Evolutionary conservation across 2,113 vertebrate genomes (phyloP), one percentile per base, ranked within the genome.

Genomic region (Psettodes erumei): DNA sequence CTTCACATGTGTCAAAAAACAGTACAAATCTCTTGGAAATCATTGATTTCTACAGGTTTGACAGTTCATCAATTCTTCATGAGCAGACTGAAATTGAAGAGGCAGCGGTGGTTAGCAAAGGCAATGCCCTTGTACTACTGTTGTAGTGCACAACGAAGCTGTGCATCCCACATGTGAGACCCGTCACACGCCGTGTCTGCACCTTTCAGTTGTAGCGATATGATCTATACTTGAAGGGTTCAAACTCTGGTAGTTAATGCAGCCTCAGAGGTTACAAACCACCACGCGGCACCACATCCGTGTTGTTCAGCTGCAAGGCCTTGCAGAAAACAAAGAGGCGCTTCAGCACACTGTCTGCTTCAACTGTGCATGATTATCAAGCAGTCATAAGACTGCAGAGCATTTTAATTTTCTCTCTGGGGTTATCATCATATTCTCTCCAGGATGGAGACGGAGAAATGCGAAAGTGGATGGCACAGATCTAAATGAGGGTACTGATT

Each of bases 281-380:
- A 86, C 88, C 78, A 64, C 55, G 50, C 73, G 66, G 79, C 89
- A 93, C 92, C 91, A 92, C 92, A 92, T 93, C 93, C 92, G 89
- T 83, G 75, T 90, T 92, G 69, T 76, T 84, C 77, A 82, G 88
- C 79, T 86, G 86, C 88, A 87, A 82, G 87, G 79, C 71, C 66
- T 82, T 87, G 86, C 83, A 90, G 75, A 86, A 81, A 93, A 86
- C 88, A 92, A 85, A 85, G 81, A 71, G 62, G 42, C 23, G 85
- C 80, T 73, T 88, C 68, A 82, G 70, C 60, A 79, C 68, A 35
- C 71, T 42, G 63, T 54, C 72, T 81, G 72, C 77, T 67, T 68
- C 69, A 75, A 83, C 78, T 78, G 75, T 84, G 79, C 74, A 53
- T 82, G 87, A 84, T 89, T 82, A 88, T 84, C 81, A 79, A 82